phyloP scores from a whole-genome alignment of 2,113 vertebrate species.

The Ciconia stormi region DNA sequence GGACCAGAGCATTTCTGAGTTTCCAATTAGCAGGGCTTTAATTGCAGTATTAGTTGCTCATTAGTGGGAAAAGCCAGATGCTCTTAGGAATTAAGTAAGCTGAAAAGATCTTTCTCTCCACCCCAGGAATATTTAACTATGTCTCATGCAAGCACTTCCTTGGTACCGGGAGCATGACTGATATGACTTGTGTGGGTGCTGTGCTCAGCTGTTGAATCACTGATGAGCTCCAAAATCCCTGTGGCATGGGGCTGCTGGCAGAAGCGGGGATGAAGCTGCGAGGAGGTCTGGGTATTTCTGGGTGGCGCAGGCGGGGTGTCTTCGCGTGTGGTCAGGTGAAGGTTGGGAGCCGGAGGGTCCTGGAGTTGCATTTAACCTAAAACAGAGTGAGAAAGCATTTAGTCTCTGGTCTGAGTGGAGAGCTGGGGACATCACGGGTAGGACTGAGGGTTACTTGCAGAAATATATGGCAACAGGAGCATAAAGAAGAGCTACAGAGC shows the following conservation, averaged over 20 bases:
- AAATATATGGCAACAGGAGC: fast-evolving
- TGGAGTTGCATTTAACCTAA: neutral
- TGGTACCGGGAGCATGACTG: neutral
- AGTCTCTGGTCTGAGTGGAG: neutral
- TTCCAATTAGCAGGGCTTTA: conserved; percentile 41
- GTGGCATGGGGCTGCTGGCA: neutral
- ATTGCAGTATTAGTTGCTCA: conserved; percentile 26
- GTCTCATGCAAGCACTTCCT: neutral
- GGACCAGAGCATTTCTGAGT: neutral
- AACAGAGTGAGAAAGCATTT: fast-evolving
- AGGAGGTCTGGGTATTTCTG: neutral
- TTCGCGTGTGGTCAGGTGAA: neutral
- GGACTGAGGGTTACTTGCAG: neutral
- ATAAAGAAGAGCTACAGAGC: neutral
- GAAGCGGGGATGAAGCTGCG: neutral
- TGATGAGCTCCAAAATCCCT: neutral
- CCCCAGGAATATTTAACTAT: neutral
- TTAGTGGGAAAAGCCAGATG: conserved; percentile 35
- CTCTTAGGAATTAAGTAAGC: conserved; percentile 1
- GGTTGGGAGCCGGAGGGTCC: neutral
- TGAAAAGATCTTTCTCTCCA: neutral
- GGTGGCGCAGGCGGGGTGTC: neutral
- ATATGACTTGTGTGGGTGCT: neutral
- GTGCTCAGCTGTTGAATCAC: neutral
- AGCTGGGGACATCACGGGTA: fast-evolving